Conservation (phyloP, 2,113 vertebrate species). For the Neofelis nebulosa region DNA sequence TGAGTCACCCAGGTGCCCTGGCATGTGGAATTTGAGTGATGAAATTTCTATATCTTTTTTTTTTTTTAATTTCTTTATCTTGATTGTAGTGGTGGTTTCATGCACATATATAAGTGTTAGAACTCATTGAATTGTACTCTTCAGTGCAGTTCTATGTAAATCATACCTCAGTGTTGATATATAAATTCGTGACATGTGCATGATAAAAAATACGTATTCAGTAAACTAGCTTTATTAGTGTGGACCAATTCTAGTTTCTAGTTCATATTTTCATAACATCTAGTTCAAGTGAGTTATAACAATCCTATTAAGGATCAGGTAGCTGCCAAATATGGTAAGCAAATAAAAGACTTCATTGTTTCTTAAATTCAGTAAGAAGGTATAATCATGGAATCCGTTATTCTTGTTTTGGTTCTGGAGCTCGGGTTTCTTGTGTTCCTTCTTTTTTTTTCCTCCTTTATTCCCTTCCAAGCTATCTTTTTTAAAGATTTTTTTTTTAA, state of each 20-base stretch:
- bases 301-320: neutral
- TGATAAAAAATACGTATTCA: neutral
- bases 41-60: neutral
- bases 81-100: neutral
- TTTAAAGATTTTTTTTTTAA: too few species aligned
- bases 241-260: neutral
- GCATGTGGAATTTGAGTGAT: neutral
- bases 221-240: neutral
- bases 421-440: neutral
- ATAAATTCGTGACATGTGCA: neutral
- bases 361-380: neutral
- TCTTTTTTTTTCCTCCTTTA: neutral
- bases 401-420: neutral
- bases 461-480: neutral
- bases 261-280: neutral
- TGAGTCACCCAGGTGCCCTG: too few species aligned
- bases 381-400: neutral
- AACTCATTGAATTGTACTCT: neutral
- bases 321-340: neutral
- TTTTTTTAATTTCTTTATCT: neutral
- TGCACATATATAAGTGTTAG: neutral
- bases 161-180: neutral
- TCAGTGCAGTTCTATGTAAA: neutral
- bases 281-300: neutral
- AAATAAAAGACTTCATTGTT: conserved; percentile 1